phyloP scores from a whole-genome alignment of 1,140 invertebrate species.

The Ceratitis capitata region DNA sequence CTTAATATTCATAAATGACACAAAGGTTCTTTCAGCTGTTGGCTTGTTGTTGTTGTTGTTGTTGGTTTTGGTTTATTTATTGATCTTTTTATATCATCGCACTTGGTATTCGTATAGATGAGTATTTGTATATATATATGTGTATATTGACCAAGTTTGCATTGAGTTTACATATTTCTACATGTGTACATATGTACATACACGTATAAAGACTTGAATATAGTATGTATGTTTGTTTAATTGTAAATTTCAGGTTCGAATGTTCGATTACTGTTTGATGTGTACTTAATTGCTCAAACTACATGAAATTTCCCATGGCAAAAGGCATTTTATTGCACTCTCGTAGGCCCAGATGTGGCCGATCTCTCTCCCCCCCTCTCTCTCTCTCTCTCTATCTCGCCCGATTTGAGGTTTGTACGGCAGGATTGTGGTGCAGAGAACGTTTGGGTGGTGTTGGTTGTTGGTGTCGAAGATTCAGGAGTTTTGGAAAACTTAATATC shows the following conservation, averaged over 20 bases:
- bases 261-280: slow-evolving; percentile 2
- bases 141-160: not conserved
- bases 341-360: not conserved
- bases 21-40: not conserved
- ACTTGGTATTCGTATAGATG: no score
- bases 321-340: not conserved
- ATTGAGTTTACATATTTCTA: not conserved
- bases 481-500: not conserved
- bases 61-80: not conserved
- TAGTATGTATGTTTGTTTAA: not conserved
- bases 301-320: slow-evolving; percentile 12
- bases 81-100: not conserved
- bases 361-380: not conserved
- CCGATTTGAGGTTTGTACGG: no score
- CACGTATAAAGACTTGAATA: no score
- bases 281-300: slow-evolving; percentile 23
- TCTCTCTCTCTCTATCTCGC: no score
- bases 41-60: not conserved
- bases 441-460: not conserved
- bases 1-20: slow-evolving; percentile 36
- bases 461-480: not conserved
- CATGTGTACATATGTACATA: not conserved
- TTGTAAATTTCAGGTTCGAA: not conserved
- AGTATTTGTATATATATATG: not conserved
- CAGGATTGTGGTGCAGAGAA: no score